Evolutionary conservation across 2,888 invertebrate species (phyloP).

Genomic region (Sepioteuthis lessoniana): DNA sequence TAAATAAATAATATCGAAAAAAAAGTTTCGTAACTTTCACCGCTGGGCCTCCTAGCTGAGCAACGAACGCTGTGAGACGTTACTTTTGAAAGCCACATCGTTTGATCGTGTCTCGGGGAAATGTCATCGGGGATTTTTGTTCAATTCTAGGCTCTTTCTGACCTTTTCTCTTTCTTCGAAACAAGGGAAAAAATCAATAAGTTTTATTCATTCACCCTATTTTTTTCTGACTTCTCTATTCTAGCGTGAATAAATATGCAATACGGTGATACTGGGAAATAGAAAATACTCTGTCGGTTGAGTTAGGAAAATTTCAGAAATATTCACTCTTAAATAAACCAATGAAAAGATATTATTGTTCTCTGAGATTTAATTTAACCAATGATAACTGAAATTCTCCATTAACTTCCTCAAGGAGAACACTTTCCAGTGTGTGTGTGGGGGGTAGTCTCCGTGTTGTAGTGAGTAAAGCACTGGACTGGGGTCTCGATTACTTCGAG

Average conservation of each 20-base stretch:
- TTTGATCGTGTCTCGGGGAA: background rate
- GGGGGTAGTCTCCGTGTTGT: too few relatives aligned
- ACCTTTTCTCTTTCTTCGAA: background rate
- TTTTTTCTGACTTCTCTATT: background rate
- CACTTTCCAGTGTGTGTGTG: too few relatives aligned
- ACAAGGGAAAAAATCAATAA: background rate
- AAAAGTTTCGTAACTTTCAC: background rate
- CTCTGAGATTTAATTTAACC: background rate
- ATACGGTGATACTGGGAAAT: background rate
- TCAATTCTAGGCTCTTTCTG: background rate
- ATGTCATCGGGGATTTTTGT: background rate
- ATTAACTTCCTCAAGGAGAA: background rate
- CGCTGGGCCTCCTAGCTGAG: background rate
- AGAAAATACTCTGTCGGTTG: background rate
- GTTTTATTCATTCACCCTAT: background rate
- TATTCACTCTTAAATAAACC: background rate
- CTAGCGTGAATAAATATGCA: background rate
- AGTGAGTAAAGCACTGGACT: too few relatives aligned
- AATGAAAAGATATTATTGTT: background rate
- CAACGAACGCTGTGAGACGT: background rate
- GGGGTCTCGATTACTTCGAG: too few relatives aligned
- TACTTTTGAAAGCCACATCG: background rate
- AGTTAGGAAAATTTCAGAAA: background rate
- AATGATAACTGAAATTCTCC: background rate
- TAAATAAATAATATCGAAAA: too few relatives aligned